phyloP scores from a whole-genome alignment of 2,888 invertebrate genomes.

The Acleris laterana region DNA sequence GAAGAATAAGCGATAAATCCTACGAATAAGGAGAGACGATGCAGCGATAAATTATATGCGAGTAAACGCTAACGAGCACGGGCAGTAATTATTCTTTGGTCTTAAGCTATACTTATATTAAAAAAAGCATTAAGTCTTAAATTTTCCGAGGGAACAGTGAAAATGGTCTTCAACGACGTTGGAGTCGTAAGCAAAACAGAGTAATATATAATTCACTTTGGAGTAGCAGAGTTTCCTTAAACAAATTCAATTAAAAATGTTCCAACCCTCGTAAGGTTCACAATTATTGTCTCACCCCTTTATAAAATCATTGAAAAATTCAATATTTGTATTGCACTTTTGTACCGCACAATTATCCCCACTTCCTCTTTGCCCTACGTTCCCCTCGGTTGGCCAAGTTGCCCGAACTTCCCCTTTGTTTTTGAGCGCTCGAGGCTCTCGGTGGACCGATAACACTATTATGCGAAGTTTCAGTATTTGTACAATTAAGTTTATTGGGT shows the following conservation, averaged over 20 bases:
- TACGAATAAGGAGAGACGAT: no score
- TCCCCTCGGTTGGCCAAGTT: constrained; percentile 25
- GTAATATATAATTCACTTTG: no score
- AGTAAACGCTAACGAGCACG: no score
- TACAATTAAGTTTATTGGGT: constrained; percentile 16
- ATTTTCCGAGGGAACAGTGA: no score
- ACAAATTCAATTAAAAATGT: constrained; percentile 10
- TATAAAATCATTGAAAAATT: constrained; percentile 26
- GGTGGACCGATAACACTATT: constrained; percentile 33
- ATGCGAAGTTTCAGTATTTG: constrained; percentile 26
- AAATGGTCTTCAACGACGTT: no score
- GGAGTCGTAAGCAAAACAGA: no score
- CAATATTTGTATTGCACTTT: constrained; percentile 35
- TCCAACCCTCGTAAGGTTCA: not conserved
- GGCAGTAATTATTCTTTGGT: no score
- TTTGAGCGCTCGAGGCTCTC: constrained; percentile 29
- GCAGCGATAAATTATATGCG: no score
- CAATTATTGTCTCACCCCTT: constrained; percentile 10
- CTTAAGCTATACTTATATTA: no score
- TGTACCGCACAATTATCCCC: constrained; percentile 8
- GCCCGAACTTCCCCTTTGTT: constrained; percentile 26
- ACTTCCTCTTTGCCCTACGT: constrained; percentile 7
- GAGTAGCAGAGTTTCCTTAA: not conserved
- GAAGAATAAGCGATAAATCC: no score
- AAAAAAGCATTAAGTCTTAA: no score